Evolutionary conservation across 2,113 vertebrate genomes (phyloP).

Genomic region (Sinocyclocheilus rhinocerous): DNA sequence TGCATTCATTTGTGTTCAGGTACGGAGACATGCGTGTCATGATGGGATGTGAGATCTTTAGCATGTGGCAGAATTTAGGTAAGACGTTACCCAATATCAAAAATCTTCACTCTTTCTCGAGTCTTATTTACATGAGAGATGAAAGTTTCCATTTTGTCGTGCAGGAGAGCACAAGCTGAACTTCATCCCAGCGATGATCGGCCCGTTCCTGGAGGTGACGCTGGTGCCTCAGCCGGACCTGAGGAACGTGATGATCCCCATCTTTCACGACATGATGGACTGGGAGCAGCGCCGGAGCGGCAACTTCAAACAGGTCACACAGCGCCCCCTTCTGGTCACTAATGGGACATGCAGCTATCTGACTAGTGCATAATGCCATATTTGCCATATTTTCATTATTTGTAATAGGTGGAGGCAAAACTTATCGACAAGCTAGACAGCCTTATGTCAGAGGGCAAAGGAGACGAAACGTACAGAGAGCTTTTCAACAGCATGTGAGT

Average conservation of each 20-base stretch:
- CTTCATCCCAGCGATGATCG: conserved; percentile 98
- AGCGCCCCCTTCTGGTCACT: conserved; percentile 39
- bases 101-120: neutral
- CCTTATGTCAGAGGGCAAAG: conserved; percentile 98
- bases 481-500: conserved; percentile 99
- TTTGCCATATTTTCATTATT: neutral
- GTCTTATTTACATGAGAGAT: neutral
- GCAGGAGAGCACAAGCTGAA: conserved; percentile 96
- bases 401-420: conserved; percentile 93
- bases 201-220: conserved; percentile 97
- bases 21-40: conserved; percentile 99
- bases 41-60: conserved; percentile 99
- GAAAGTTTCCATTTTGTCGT: neutral
- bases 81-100: conserved; percentile 54
- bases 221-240: conserved; percentile 96
- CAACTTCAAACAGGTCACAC: conserved; percentile 93
- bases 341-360: too few species aligned
- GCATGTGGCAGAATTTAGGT: conserved; percentile 99
- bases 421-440: conserved; percentile 98
- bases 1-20: conserved; percentile 66
- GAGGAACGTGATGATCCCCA: conserved; percentile 98
- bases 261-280: conserved; percentile 99
- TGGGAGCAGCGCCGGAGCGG: conserved; percentile 97
- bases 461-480: conserved; percentile 96
- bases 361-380: neutral